A percentile compares a stretch with the other conserved stretches of the same genome.
These are phyloP conservation scores for Linepithema humile DNA, from an alignment of 1,140 invertebrate genomes.

Conservation along the genomic window DNA sequence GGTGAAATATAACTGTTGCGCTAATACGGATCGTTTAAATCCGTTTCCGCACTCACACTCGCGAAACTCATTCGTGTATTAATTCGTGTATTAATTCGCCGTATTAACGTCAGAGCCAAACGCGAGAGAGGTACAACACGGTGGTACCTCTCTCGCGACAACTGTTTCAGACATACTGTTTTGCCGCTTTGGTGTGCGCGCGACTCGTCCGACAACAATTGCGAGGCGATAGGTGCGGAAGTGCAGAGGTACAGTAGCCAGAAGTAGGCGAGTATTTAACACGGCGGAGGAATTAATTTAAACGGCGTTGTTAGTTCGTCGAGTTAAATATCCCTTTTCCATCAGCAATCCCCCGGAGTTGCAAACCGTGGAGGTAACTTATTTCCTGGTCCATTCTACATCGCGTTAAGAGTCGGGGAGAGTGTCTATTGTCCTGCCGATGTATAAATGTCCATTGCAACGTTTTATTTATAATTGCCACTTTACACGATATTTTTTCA, in stretches of 20 bases:
- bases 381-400: neutral
- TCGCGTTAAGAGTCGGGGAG: neutral
- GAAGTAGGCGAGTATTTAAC: constrained; percentile 41
- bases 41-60: constrained; percentile 26
- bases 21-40: constrained; percentile 52
- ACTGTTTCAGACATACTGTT: constrained; percentile 28
- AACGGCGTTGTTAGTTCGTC: constrained; percentile 28
- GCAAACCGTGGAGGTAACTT: neutral
- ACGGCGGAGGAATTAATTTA: constrained; percentile 41
- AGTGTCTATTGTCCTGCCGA: neutral
- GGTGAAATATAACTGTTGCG: constrained; percentile 47
- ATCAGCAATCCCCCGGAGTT: neutral
- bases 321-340: constrained; percentile 40
- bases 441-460: neutral
- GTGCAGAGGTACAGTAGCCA: neutral
- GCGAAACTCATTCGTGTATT: constrained; percentile 28
- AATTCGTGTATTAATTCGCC: constrained; percentile 39
- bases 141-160: constrained; percentile 1
- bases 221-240: constrained; percentile 17
- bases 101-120: constrained; percentile 39
- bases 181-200: neutral
- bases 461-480: neutral
- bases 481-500: neutral
- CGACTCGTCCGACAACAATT: constrained; percentile 18
- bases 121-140: constrained; percentile 3